A percentile compares a stretch with the other conserved stretches of the same genome.
Conservation (phyloP, 2,888 invertebrate species). For the Onthophagus sagittarius region DNA sequence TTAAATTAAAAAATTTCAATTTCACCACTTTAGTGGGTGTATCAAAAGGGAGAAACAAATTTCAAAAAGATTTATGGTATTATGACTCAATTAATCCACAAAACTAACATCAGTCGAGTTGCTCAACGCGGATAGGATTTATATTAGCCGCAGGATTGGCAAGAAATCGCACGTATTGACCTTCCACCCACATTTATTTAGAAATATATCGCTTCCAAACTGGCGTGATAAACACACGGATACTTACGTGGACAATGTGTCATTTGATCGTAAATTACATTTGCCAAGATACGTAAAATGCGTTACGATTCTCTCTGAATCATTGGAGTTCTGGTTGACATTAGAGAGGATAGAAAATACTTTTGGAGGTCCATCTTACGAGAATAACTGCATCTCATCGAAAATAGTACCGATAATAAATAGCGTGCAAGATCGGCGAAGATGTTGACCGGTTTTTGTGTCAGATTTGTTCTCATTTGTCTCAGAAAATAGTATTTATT, state of each 20-base stretch:
- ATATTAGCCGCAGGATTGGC: not conserved
- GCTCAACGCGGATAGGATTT: not conserved
- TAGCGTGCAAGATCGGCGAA: not conserved
- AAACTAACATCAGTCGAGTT: not conserved
- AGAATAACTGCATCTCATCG: not conserved
- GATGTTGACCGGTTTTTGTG: not conserved
- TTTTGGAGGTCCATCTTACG: not conserved
- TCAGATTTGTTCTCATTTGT: not conserved
- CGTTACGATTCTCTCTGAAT: not conserved
- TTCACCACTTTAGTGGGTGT: not conserved
- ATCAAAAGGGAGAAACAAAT: not conserved
- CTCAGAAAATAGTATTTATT: not conserved
- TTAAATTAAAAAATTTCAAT: not conserved
- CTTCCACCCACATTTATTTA: not conserved
- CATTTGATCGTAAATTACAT: not conserved
- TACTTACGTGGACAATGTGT: not conserved
- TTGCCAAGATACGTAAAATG: not conserved
- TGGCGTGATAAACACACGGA: not conserved
- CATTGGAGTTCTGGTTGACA: not conserved
- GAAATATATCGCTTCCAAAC: not conserved
- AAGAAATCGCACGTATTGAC: not conserved
- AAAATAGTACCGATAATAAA: not conserved
- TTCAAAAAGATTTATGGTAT: not conserved
- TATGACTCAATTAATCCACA: not conserved
- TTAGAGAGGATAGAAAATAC: not conserved